Evolutionary conservation across 2,888 invertebrate species (phyloP).

Genomic region (Oscheius myriophilus): DNA sequence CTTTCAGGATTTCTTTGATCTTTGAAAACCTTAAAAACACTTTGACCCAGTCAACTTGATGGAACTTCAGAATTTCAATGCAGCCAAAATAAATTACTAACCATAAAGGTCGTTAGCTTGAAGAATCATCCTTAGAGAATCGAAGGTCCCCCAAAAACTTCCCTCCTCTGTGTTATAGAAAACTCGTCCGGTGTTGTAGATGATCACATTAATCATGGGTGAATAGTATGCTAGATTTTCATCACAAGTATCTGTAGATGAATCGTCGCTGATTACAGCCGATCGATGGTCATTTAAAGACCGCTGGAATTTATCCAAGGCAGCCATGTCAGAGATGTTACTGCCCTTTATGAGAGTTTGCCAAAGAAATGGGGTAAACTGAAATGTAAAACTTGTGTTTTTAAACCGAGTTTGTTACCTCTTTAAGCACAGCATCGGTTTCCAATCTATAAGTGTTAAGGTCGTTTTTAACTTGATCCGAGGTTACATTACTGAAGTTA

Average conservation of each 20-base stretch:
- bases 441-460: background rate
- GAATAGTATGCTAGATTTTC: conserved; percentile 9
- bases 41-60: no score
- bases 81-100: no score
- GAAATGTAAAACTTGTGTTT: background rate
- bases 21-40: no score
- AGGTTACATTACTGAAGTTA: background rate
- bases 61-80: no score
- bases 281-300: background rate
- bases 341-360: background rate
- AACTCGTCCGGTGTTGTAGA: conserved; percentile 18
- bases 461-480: background rate
- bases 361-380: background rate
- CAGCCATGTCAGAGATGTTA: conserved; percentile 2
- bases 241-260: background rate
- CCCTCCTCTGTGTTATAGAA: conserved; percentile 19
- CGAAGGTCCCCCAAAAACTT: conserved; percentile 19
- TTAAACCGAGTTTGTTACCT: background rate
- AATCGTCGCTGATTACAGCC: background rate
- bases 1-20: no score
- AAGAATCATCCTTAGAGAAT: conserved; percentile 18
- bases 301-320: background rate
- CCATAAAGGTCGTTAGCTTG: background rate
- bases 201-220: conserved; percentile 5
- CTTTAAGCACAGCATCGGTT: conserved; percentile 1